Conservation (phyloP, 2,888 invertebrate species). For the Eilema depressum region DNA sequence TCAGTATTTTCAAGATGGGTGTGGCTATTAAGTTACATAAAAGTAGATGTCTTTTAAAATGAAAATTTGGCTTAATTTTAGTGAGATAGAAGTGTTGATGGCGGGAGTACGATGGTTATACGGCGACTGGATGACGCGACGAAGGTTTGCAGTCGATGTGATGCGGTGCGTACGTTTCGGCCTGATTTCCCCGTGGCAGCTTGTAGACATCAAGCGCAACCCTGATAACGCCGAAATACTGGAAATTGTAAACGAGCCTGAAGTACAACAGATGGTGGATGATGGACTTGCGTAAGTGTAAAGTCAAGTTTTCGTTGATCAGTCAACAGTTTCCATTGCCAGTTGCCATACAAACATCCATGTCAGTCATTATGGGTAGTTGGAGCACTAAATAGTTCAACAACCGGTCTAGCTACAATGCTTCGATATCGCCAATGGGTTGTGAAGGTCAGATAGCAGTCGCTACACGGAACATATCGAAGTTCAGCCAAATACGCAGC, state of each 20-base stretch:
- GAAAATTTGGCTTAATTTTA: slow-evolving; percentile 33
- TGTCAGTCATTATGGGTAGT: too few relatives aligned
- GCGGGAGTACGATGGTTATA: slow-evolving; percentile 93
- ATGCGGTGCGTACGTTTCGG: slow-evolving; percentile 92
- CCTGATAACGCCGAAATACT: slow-evolving; percentile 91
- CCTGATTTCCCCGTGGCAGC: slow-evolving; percentile 92
- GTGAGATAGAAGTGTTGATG: slow-evolving; percentile 93
- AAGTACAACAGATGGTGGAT: slow-evolving; percentile 92
- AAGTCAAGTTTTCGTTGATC: background rate
- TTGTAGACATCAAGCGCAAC: slow-evolving; percentile 92
- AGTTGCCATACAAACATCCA: too few relatives aligned
- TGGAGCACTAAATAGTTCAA: too few relatives aligned
- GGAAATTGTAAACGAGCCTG: slow-evolving; percentile 89
- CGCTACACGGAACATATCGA: too few relatives aligned
- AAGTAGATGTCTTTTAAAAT: background rate
- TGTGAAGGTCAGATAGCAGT: too few relatives aligned
- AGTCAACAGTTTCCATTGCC: too few relatives aligned
- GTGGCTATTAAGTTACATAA: background rate
- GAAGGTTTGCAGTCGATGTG: slow-evolving; percentile 86
- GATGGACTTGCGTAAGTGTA: slow-evolving; percentile 91
- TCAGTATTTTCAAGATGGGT: too few relatives aligned
- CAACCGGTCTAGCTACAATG: too few relatives aligned
- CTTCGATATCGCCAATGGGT: too few relatives aligned
- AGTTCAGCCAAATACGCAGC: too few relatives aligned
- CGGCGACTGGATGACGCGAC: slow-evolving; percentile 89